A percentile compares a stretch with the other conserved stretches of the same genome.
Evolutionary conservation across 2,113 vertebrate genomes (phyloP).

Genomic region (Cinclus cinclus): DNA sequence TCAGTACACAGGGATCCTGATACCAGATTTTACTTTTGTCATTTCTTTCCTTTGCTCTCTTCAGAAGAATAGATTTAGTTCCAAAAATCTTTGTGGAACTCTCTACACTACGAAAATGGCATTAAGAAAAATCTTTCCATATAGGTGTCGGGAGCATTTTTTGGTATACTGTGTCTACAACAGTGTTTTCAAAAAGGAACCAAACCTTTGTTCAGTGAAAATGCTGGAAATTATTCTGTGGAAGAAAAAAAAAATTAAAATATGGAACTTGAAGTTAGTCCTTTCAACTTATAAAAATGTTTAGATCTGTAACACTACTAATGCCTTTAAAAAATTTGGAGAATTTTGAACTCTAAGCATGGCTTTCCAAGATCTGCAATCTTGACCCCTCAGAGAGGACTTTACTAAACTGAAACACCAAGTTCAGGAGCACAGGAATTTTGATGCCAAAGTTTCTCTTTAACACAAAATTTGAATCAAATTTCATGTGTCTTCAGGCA

Average conservation of each 20-base stretch:
- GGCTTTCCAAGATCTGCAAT: background rate
- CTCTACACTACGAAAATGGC: background rate
- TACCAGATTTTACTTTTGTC: background rate
- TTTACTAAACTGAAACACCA: background rate
- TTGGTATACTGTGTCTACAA: background rate
- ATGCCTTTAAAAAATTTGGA: background rate
- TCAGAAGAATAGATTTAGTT: background rate
- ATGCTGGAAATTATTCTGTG: background rate
- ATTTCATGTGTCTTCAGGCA: rapidly evolving
- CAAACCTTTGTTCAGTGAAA: background rate
- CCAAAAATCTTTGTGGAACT: background rate
- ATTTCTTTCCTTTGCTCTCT: background rate
- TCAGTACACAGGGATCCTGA: background rate
- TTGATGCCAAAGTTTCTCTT: background rate
- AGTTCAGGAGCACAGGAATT: background rate
- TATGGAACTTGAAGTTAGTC: background rate
- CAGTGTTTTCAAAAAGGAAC: background rate
- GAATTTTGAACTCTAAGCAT: background rate
- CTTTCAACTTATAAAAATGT: background rate
- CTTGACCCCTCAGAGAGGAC: background rate
- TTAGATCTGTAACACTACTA: background rate
- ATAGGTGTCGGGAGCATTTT: background rate
- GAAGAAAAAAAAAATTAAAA: background rate
- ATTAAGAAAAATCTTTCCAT: background rate
- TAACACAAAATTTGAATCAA: background rate